Conservation (phyloP, 2,113 vertebrate species). For the Notechis scutatus region DNA sequence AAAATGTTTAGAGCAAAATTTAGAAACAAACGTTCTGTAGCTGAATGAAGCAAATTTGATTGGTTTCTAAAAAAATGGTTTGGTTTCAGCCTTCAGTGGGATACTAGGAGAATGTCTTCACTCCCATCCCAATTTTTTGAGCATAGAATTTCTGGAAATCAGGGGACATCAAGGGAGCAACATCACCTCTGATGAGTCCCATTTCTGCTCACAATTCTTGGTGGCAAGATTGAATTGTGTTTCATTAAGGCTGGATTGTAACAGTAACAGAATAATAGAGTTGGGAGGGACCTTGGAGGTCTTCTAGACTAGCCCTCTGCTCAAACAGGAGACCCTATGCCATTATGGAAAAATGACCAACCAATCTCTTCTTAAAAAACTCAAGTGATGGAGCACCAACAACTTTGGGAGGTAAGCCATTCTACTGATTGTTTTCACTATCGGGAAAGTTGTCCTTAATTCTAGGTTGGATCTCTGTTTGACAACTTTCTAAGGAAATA, state of each 20-base stretch:
- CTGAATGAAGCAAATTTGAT: neutral
- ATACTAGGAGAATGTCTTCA: neutral
- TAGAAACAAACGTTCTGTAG: neutral
- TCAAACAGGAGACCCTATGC: too few relatives aligned
- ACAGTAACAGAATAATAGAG: too few relatives aligned
- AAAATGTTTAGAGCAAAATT: neutral
- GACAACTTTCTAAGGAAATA: neutral
- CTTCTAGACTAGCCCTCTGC: too few relatives aligned
- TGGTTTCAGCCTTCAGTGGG: neutral
- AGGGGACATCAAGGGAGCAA: neutral
- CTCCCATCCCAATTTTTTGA: neutral
- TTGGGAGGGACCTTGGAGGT: too few relatives aligned
- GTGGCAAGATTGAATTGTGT: neutral
- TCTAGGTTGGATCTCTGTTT: too few relatives aligned
- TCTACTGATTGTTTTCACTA: too few relatives aligned
- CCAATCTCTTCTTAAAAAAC: too few relatives aligned
- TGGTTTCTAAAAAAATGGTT: neutral
- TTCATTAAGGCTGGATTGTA: neutral
- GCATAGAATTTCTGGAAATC: neutral
- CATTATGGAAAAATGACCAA: too few relatives aligned
- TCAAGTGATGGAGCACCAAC: too few relatives aligned
- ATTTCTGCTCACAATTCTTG: neutral
- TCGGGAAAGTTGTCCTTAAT: too few relatives aligned
- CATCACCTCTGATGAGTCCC: neutral
- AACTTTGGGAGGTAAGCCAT: too few relatives aligned